phyloP scores from a whole-genome alignment of 2,888 invertebrate species.

The Brassicogethes aeneus region DNA sequence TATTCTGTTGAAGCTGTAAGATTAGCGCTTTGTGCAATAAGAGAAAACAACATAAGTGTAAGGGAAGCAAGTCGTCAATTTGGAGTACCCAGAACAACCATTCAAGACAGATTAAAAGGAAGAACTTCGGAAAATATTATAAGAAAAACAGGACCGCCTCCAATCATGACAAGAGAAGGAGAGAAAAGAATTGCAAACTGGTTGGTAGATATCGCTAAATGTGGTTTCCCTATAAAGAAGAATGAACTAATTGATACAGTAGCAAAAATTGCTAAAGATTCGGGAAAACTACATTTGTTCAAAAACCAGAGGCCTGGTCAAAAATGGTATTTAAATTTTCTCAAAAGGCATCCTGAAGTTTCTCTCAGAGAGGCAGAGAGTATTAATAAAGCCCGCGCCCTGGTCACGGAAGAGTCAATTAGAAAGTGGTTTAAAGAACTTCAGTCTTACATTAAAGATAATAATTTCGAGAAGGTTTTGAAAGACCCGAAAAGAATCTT shows the following conservation, averaged over 20 bases:
- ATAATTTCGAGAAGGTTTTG: too few relatives aligned
- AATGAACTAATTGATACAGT: slow-evolving; percentile 23
- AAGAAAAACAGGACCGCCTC: slow-evolving; percentile 21
- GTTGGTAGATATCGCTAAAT: slow-evolving; percentile 21
- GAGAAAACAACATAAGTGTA: too few relatives aligned
- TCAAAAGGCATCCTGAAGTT: slow-evolving; percentile 23
- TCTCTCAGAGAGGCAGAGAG: too few relatives aligned
- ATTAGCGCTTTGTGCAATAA: too few relatives aligned
- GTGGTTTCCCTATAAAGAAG: slow-evolving; percentile 28
- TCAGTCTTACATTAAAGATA: too few relatives aligned
- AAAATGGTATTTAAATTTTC: too few relatives aligned
- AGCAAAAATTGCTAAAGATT: slow-evolving; percentile 16
- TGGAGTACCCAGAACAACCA: slow-evolving; percentile 11
- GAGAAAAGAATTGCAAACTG: slow-evolving; percentile 24
- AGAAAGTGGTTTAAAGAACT: too few relatives aligned
- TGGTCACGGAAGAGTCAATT: too few relatives aligned
- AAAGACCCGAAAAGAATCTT: too few relatives aligned
- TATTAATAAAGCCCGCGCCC: too few relatives aligned
- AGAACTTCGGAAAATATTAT: slow-evolving; percentile 16
- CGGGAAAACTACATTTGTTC: slow-evolving; percentile 8
- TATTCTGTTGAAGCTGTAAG: too few relatives aligned
- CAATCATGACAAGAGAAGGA: slow-evolving; percentile 12
- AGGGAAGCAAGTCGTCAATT: too few relatives aligned
- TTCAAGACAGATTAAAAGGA: slow-evolving; percentile 10
- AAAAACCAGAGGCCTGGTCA: slow-evolving; percentile 11